Evolutionary conservation across 2,113 vertebrate genomes (phyloP).

Genomic region (Balaeniceps rex): DNA sequence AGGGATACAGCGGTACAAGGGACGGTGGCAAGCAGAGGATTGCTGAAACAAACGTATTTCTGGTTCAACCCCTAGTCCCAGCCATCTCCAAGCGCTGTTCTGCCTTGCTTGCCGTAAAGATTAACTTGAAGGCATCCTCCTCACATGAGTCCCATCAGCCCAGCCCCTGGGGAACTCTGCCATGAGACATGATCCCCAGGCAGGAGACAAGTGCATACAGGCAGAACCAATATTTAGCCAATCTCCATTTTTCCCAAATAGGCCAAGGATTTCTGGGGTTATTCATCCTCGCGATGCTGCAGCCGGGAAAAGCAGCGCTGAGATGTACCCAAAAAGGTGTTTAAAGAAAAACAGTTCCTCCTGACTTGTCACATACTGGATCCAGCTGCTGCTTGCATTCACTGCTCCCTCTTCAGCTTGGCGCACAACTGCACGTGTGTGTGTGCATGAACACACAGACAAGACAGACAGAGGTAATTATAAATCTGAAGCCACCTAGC

Average conservation of each 20-base stretch:
- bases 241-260: background rate
- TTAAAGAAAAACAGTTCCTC: background rate
- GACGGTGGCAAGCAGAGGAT: background rate
- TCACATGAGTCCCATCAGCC: background rate
- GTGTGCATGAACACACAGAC: background rate
- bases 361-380: background rate
- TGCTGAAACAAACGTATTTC: background rate
- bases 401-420: background rate
- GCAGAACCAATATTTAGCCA: background rate
- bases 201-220: background rate
- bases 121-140: background rate
- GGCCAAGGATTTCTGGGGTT: background rate
- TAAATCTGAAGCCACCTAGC: slow-evolving; percentile 29
- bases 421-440: background rate
- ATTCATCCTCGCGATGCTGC: background rate
- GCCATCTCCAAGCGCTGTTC: background rate
- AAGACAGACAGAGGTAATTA: slow-evolving; percentile 49
- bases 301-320: background rate
- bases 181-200: background rate
- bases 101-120: background rate
- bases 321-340: background rate
- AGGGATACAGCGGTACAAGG: background rate
- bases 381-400: slow-evolving; percentile 32
- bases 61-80: background rate
- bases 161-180: background rate